Base-by-base conservation (phyloP, 2,797 vertebrate genomes). In the Loriculus beryllinus region DNA sequence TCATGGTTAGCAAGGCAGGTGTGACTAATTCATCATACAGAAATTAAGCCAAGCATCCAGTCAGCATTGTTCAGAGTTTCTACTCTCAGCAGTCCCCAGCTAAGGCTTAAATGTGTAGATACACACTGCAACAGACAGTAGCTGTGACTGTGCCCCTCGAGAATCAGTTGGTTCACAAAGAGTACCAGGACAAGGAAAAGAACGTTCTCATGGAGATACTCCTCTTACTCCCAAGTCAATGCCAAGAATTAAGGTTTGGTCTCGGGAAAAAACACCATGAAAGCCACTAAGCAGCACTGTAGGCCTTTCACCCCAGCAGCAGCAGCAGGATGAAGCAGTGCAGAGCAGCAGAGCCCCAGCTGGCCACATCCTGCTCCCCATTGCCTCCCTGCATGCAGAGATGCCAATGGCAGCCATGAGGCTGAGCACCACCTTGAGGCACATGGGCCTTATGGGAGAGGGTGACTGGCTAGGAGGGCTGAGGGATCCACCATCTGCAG, bases 361-460 rank as follows among this genome's bases (percentile, higher is more conserved):
- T 14, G 26, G 28, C 3, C 2, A 1, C 35, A 39, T 14, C 47
- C 82, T 51, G 47, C 43, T 78, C 47, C 35, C 31, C 29, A 37
- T 25, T 16, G 6, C n/a, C 42, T 52, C 49, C 57, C 45, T 21
- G 2, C 16, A 16, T 2, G 6, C 48, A 74, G 37, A 45, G 42
- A 45, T 33, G 31, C 43, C 63, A 49, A 3, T 1, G 7, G 14
- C 11, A 7, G 9, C 29, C 4, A 1, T 1, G 3, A 60, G 33
- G 37, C 28, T 25, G 40, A 56, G 10, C 21, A 42, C 13, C 23
- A n/a, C 23, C 51, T 45, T 0, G 2, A 14, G 57, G 26, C 25
- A 33, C 47, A 40, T 0, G 1, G 1, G 1, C 35, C 40, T 26
- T 8, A 20, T 0, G 1, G 21, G 5, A 78, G 19, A 37, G 51